Conservation (phyloP, 2,888 invertebrate species). For the Lithosia quadra region DNA sequence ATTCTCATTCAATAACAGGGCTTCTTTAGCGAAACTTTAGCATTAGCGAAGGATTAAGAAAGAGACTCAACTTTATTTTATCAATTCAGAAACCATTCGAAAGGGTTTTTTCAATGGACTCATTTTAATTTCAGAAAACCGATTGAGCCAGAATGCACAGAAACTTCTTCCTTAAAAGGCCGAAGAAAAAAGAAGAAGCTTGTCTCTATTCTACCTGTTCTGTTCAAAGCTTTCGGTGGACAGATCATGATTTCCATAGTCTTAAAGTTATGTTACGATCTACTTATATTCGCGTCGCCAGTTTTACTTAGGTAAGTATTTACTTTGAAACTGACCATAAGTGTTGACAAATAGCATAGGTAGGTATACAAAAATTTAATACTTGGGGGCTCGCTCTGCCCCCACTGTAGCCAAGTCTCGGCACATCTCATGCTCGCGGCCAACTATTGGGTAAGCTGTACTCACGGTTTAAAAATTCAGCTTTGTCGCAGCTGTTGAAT, state of each 20-base stretch:
- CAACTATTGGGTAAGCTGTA: too few relatives aligned
- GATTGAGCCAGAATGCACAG: not conserved
- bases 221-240: constrained; percentile 95
- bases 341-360: too few relatives aligned
- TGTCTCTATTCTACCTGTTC: constrained; percentile 94
- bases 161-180: constrained; percentile 2
- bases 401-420: too few relatives aligned
- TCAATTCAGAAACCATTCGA: not conserved
- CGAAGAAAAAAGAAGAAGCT: constrained; percentile 89
- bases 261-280: constrained; percentile 93
- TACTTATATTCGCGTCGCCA: constrained; percentile 96
- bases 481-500: too few relatives aligned
- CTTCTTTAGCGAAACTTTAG: too few relatives aligned
- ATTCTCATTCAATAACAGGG: not conserved
- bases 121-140: constrained; percentile 4
- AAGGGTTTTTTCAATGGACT: not conserved
- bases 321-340: not conserved
- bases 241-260: constrained; percentile 94
- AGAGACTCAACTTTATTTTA: not conserved
- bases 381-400: too few relatives aligned
- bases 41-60: too few relatives aligned
- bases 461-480: too few relatives aligned
- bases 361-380: too few relatives aligned
- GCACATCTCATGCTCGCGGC: too few relatives aligned
- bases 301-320: constrained; percentile 93